Conservation (phyloP, 2,113 vertebrate species). For the Microcebus murinus region DNA sequence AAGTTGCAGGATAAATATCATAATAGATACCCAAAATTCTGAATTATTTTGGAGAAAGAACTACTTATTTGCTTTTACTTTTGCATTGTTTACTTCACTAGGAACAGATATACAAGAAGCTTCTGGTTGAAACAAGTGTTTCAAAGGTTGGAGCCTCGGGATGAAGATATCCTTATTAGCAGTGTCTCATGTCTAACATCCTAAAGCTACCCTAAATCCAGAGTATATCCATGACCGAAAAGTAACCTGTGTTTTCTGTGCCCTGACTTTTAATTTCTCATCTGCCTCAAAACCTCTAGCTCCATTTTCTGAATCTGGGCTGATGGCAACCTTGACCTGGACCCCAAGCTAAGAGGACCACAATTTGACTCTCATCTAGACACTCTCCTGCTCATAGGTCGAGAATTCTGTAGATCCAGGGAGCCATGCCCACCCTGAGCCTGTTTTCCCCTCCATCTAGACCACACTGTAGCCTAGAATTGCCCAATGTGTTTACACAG, state of each 20-base stretch:
- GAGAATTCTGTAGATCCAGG: neutral
- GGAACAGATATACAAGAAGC: neutral
- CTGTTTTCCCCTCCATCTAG: neutral
- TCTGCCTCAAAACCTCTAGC: neutral
- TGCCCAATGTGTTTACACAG: neutral
- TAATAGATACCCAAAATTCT: neutral
- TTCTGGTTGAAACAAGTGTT: neutral
- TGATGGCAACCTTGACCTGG: neutral
- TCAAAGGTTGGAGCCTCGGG: neutral
- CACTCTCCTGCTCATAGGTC: neutral
- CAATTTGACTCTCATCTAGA: neutral
- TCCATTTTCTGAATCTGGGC: neutral
- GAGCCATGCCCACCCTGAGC: neutral
- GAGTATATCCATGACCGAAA: neutral
- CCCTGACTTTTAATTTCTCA: neutral
- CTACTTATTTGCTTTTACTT: neutral
- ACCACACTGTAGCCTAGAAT: neutral
- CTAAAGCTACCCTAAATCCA: slow-evolving; percentile 22
- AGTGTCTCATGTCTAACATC: neutral
- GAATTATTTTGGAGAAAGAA: neutral
- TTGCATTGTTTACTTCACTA: neutral
- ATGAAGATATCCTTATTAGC: neutral
- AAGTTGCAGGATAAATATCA: neutral
- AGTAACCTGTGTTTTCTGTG: neutral
- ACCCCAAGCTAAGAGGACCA: neutral